A percentile compares a stretch with the other conserved stretches of the same genome.
Conservation (phyloP, 2,888 invertebrate species). For the Catocala nupta region DNA sequence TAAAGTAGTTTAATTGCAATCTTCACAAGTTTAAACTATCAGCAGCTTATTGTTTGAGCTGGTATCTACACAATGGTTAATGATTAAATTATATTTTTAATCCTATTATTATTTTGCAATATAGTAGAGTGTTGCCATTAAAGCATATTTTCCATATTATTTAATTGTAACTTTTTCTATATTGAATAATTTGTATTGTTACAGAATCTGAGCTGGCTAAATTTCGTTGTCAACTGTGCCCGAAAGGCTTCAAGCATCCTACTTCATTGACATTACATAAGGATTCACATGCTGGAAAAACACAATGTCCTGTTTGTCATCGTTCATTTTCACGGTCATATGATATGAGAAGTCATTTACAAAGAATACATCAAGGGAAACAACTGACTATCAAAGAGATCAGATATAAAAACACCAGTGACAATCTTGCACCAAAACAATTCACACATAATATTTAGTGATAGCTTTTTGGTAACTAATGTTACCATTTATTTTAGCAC, state of each 20-base stretch:
- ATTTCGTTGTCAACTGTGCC: constrained; percentile 88
- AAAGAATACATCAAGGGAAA: constrained; percentile 88
- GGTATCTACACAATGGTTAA: too few relatives aligned
- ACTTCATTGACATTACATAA: constrained; percentile 88
- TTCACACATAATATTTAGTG: constrained; percentile 79
- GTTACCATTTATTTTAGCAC: constrained; percentile 59
- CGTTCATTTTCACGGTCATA: constrained; percentile 88
- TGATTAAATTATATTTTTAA: too few relatives aligned
- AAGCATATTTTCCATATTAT: too few relatives aligned
- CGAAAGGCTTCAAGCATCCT: constrained; percentile 89
- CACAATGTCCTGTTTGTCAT: constrained; percentile 88
- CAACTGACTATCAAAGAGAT: constrained; percentile 84
- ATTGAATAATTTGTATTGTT: constrained; percentile 46
- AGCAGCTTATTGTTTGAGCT: too few relatives aligned
- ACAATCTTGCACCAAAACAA: constrained; percentile 74
- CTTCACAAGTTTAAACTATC: too few relatives aligned
- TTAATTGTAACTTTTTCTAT: too few relatives aligned
- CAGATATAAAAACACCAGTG: constrained; percentile 79
- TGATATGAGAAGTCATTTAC: constrained; percentile 88
- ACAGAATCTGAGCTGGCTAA: constrained; percentile 86
- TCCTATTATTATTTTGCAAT: too few relatives aligned
- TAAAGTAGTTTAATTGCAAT: not conserved
- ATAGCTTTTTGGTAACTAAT: constrained; percentile 50
- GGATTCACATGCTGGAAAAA: constrained; percentile 89
- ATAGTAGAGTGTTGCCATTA: too few relatives aligned